Evolutionary conservation across 30 jellyfish, hydroid and myxozoan species (phyloP).

Genomic region (Hydractinia echinata): DNA sequence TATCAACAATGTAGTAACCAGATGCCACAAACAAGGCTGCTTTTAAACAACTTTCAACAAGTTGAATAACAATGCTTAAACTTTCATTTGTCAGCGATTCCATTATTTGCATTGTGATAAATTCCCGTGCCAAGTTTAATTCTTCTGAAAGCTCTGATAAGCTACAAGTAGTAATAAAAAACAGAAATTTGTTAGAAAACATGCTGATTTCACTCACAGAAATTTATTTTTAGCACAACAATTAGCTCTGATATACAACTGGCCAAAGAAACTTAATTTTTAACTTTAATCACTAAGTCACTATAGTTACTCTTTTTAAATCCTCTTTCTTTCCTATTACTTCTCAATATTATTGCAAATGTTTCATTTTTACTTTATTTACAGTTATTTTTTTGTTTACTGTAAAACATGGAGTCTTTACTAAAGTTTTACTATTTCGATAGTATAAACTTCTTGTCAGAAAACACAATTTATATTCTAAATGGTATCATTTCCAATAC

Average conservation of each 20-base stretch:
- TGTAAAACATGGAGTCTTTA: no score
- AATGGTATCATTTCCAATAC: no score
- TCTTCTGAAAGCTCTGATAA: slow-evolving; percentile 16
- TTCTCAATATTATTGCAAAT: background rate
- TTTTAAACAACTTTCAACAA: slow-evolving; percentile 38
- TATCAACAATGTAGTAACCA: slow-evolving; percentile 51
- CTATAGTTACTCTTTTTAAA: background rate
- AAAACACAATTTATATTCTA: no score
- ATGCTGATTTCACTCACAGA: no score
- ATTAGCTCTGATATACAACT: slow-evolving; percentile 8
- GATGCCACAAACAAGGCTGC: slow-evolving; percentile 62
- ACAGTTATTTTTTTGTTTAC: no score
- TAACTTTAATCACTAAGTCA: background rate
- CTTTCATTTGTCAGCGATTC: slow-evolving; percentile 36
- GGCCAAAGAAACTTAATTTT: slow-evolving; percentile 7
- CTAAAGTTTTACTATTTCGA: no score
- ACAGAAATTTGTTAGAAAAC: no score
- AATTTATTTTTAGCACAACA: no score
- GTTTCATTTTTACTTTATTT: background rate
- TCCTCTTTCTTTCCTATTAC: background rate
- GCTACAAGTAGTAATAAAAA: no score
- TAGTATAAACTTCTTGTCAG: no score
- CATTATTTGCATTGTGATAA: slow-evolving; percentile 45
- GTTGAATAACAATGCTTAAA: slow-evolving; percentile 26
- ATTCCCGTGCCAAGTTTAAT: slow-evolving; percentile 29